A percentile compares a stretch with the other conserved stretches of the same genome.
Conservation (phyloP, 2,113 vertebrate genomes). For the Daphoenositta chrysoptera region DNA sequence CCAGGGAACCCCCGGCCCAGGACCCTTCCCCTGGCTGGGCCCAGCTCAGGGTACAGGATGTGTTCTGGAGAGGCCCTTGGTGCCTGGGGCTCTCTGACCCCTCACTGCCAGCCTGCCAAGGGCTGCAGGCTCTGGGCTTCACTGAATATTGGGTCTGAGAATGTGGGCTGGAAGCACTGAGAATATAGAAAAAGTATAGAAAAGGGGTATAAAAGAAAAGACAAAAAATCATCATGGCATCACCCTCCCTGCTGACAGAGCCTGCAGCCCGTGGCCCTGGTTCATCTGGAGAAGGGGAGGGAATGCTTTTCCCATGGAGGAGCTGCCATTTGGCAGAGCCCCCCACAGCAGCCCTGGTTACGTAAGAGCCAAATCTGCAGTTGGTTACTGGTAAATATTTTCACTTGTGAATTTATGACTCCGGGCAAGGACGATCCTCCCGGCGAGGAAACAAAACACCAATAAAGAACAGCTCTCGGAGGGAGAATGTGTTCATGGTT, state of each 20-base stretch:
- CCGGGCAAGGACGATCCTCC: not conserved
- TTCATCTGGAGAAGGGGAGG: not conserved
- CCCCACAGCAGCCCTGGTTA: not conserved
- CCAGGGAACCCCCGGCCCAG: too few relatives aligned
- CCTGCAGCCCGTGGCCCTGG: not conserved
- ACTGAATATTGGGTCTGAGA: too few relatives aligned
- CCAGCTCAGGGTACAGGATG: too few relatives aligned
- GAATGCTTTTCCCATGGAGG: conserved; percentile 31
- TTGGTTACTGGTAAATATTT: conserved; percentile 45
- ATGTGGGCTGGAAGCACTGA: too few relatives aligned
- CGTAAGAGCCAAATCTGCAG: not conserved
- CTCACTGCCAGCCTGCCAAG: too few relatives aligned
- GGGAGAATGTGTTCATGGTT: not conserved
- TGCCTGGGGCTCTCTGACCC: too few relatives aligned
- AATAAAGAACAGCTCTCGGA: not conserved
- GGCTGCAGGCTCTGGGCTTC: too few relatives aligned
- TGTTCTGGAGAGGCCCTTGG: too few relatives aligned
- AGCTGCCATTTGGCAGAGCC: conserved; percentile 16
- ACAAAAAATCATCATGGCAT: too few relatives aligned
- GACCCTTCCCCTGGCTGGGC: too few relatives aligned
- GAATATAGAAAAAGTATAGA: too few relatives aligned
- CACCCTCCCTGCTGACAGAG: not conserved
- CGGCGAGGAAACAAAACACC: not conserved
- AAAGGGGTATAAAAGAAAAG: too few relatives aligned
- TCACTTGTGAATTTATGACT: not conserved